phyloP scores from a whole-genome alignment of 2,888 invertebrate species.

The Diadegma fenestrale region DNA sequence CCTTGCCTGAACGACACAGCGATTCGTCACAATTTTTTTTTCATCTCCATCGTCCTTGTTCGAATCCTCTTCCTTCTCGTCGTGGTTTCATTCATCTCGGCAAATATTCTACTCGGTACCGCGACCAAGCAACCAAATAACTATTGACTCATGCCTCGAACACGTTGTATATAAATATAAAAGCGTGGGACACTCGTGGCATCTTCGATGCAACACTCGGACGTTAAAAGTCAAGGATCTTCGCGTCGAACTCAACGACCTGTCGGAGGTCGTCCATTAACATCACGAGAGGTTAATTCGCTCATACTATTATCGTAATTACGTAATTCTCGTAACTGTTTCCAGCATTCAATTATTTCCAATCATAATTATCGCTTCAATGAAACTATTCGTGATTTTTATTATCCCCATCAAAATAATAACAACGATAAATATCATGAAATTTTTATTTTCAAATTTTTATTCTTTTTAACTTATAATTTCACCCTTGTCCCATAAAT shows the following conservation, averaged over 20 bases:
- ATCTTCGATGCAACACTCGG: constrained; percentile 65
- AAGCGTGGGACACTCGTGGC: constrained; percentile 75
- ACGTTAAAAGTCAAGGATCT: constrained; percentile 81
- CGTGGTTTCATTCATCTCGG: constrained; percentile 43
- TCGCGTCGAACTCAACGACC: constrained; percentile 66
- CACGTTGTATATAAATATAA: constrained; percentile 12
- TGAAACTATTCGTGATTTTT: background rate
- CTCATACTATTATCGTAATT: constrained; percentile 6
- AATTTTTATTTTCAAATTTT: background rate
- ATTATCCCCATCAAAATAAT: no score
- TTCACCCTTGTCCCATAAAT: background rate
- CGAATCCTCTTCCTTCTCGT: background rate
- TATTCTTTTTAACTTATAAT: background rate
- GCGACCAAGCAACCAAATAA: background rate
- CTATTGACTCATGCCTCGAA: constrained; percentile 18
- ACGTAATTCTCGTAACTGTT: background rate
- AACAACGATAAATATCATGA: no score
- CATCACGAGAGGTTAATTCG: constrained; percentile 7
- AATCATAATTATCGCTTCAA: constrained; percentile 8
- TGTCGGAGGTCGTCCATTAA: constrained; percentile 39
- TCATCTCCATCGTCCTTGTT: constrained; percentile 7
- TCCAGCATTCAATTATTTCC: background rate
- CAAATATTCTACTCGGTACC: constrained; percentile 12
- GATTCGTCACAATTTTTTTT: constrained; percentile 23
- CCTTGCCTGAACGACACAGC: background rate